A percentile compares a stretch with the other conserved stretches of the same genome.
These are phyloP conservation scores for Lethrus apterus DNA, from an alignment of 1,140 invertebrate genomes.

Conservation along the genomic window DNA sequence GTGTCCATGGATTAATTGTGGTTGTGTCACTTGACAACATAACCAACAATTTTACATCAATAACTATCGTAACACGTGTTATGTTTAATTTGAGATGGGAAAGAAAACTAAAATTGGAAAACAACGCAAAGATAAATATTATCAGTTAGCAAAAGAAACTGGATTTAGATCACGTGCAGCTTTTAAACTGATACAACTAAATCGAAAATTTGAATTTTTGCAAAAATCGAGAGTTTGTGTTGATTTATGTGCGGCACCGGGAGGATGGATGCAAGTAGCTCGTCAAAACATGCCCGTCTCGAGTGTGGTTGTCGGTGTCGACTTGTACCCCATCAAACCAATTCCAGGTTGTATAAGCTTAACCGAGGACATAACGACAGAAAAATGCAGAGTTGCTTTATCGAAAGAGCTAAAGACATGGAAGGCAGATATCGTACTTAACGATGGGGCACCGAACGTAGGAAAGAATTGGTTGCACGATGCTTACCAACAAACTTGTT, in stretches of 20 bases:
- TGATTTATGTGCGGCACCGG: slow-evolving; percentile 97
- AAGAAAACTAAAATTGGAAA: slow-evolving; percentile 97
- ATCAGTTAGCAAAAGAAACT: slow-evolving; percentile 97
- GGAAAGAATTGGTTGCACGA: slow-evolving; percentile 97
- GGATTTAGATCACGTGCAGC: slow-evolving; percentile 95
- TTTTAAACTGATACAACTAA: slow-evolving; percentile 97
- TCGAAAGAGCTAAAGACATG: slow-evolving; percentile 84
- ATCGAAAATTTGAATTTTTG: slow-evolving; percentile 95
- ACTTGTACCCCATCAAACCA: slow-evolving; percentile 92
- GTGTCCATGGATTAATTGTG: too few species aligned
- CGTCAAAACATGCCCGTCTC: slow-evolving; percentile 97
- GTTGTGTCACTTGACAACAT: too few species aligned
- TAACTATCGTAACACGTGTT: slow-evolving; percentile 6
- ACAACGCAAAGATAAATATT: slow-evolving; percentile 96
- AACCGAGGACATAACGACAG: slow-evolving; percentile 94
- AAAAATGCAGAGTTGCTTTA: slow-evolving; percentile 74
- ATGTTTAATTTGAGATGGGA: slow-evolving; percentile 63
- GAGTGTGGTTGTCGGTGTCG: slow-evolving; percentile 88
- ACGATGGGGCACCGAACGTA: slow-evolving; percentile 99
- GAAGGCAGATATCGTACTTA: slow-evolving; percentile 93
- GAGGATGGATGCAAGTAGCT: slow-evolving; percentile 99
- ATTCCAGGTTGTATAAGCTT: slow-evolving; percentile 86
- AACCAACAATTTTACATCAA: too few species aligned
- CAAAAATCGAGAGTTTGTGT: slow-evolving; percentile 93
- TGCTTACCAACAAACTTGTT: slow-evolving; percentile 87